Evolutionary conservation across 2,113 vertebrate genomes (phyloP).

Genomic region (Eclectus roratus): DNA sequence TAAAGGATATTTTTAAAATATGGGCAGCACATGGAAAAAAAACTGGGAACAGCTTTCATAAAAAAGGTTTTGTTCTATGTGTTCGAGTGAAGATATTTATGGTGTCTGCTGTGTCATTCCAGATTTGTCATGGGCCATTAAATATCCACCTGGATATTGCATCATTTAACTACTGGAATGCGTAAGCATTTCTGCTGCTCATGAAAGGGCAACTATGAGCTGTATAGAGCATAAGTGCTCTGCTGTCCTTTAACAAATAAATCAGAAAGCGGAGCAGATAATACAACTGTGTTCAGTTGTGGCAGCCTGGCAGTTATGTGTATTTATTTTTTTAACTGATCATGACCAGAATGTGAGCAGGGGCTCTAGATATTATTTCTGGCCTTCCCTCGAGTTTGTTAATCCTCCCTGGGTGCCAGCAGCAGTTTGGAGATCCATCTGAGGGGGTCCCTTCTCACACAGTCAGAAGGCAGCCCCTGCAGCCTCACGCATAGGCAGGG

Average conservation of each 20-base stretch:
- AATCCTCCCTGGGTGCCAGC: neutral
- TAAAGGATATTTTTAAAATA: slow-evolving; percentile 53
- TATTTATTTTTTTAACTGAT: slow-evolving; percentile 56
- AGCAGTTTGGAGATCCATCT: neutral
- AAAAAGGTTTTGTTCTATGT: slow-evolving; percentile 62
- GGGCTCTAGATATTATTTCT: slow-evolving; percentile 6
- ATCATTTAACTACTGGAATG: slow-evolving; percentile 72
- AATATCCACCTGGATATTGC: slow-evolving; percentile 73
- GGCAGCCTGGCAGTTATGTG: neutral
- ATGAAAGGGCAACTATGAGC: slow-evolving; percentile 47
- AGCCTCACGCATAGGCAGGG: neutral
- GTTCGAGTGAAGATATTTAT: slow-evolving; percentile 66
- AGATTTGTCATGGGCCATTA: slow-evolving; percentile 68
- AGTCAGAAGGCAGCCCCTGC: neutral
- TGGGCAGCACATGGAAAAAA: slow-evolving; percentile 52
- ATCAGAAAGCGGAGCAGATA: slow-evolving; percentile 44
- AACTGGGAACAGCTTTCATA: slow-evolving; percentile 45
- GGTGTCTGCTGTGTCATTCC: slow-evolving; percentile 64
- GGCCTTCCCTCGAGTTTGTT: slow-evolving; percentile 12
- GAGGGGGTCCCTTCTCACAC: neutral
- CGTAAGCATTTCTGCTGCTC: slow-evolving; percentile 62
- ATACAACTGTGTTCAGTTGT: slow-evolving; percentile 45
- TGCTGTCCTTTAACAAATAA: slow-evolving; percentile 54
- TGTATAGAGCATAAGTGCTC: neutral
- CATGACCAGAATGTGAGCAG: slow-evolving; percentile 41